Evolutionary conservation across 2,797 vertebrate species (phyloP).

Genomic region (Acanthiza pusilla): DNA sequence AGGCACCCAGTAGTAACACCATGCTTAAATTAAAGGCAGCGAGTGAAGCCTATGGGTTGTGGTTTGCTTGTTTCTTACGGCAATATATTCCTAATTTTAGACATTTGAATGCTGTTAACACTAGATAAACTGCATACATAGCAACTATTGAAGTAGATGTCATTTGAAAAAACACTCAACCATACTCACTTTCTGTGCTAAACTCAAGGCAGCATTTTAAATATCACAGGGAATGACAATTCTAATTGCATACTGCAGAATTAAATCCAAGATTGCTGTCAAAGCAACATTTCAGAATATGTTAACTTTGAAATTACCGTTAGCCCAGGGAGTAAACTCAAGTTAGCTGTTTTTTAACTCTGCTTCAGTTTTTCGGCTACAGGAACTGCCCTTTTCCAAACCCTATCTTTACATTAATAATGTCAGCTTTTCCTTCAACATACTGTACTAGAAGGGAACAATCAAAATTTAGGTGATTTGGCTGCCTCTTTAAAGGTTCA

Average conservation of each 20-base stretch:
- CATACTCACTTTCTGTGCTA: not conserved
- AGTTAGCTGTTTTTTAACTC: not conserved
- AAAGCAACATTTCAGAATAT: conserved; percentile 26
- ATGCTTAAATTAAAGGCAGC: not conserved
- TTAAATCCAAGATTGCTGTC: conserved; percentile 21
- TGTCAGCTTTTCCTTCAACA: not conserved
- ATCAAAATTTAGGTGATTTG: not conserved
- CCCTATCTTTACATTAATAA: not conserved
- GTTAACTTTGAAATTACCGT: conserved; percentile 15
- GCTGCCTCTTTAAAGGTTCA: not conserved
- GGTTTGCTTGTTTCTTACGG: not conserved
- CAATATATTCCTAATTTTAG: not conserved
- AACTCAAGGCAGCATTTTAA: conserved; percentile 17
- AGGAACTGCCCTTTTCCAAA: not conserved
- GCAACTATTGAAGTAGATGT: not conserved
- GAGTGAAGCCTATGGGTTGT: not conserved
- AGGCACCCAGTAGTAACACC: not conserved
- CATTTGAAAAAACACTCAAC: not conserved
- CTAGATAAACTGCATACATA: conserved; percentile 2
- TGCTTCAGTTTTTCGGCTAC: not conserved
- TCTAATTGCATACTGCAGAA: conserved; percentile 18
- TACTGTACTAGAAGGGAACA: not conserved
- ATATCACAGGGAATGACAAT: conserved; percentile 31
- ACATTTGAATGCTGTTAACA: not conserved
- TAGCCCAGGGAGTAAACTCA: not conserved